These are phyloP conservation scores for Toxotes chatareus DNA, from an alignment of 2,113 vertebrate species.

Conservation along the genomic window DNA sequence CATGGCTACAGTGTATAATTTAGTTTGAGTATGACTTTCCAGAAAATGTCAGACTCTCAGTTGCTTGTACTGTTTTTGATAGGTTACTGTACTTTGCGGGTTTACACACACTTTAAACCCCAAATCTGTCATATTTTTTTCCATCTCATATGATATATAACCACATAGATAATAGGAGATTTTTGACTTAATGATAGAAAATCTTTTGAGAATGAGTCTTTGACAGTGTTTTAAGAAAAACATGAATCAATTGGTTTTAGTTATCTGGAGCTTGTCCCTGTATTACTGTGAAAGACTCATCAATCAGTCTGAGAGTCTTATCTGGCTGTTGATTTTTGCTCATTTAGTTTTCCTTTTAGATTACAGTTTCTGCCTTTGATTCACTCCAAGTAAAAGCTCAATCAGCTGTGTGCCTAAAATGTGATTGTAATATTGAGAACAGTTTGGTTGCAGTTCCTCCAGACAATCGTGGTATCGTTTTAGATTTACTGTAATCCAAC, in stretches of 20 bases:
- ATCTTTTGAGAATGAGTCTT: neutral
- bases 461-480: constrained; percentile 23
- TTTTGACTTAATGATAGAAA: neutral
- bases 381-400: neutral
- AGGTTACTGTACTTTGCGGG: neutral
- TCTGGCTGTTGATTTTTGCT: neutral
- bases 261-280: neutral
- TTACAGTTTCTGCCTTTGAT: neutral
- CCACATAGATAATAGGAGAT: constrained; percentile 10
- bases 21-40: neutral
- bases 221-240: neutral
- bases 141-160: neutral
- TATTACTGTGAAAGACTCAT: neutral
- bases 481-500: constrained; percentile 39
- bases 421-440: constrained; percentile 16
- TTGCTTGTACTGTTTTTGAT: neutral
- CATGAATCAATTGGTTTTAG: neutral
- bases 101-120: neutral
- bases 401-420: neutral
- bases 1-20: neutral
- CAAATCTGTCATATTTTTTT: neutral
- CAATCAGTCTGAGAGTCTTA: neutral
- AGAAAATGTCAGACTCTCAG: neutral
- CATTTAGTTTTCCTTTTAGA: neutral
- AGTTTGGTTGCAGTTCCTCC: constrained; percentile 22